Evolutionary conservation across 2,113 vertebrate genomes (phyloP), one percentile per base, ranked within the genome.

Genomic region (Phainopepla nitens): DNA sequence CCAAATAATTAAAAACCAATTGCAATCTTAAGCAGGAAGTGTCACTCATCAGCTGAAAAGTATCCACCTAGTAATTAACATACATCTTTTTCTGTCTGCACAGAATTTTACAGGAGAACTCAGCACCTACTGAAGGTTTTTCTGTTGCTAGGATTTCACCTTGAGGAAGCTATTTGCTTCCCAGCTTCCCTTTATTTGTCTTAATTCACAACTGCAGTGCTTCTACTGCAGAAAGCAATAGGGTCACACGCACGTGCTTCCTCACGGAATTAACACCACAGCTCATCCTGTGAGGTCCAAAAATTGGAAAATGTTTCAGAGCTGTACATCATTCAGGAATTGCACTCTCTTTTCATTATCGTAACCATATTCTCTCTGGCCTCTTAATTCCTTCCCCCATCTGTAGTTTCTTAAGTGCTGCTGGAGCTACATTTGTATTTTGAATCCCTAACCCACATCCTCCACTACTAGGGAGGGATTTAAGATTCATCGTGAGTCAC

Each of bases 361-460:
- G 0, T 64, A 89, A 95, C 80, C 82, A 87, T 89, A 92, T 83
- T 94, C 71, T 83, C 54, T 80, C 64, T 62, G 64, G 82, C 76
- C 27, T 96, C 47, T 81, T 73, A 83, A 66, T 94, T 89, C 44
- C n/a, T 90, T 33, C 35, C 22, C 58, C 58, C 58, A 54, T 92
- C 82, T 94, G 94, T 39, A 93, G 71, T 86, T 96, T 92, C 66
- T 73, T 78, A 89, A 93, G 51, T 90, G 72, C 60, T 94, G 51
- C 31, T 89, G 76, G 68, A 90, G 51, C 68, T 81, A 44, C 68
- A 64, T 75, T 93, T 62, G 64, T 94, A 61, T 92, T 96, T 89
- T 62, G 79, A 92, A 90, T 89, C 83, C 58, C 69, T 84, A 95
- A 92, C 86, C 89, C 96, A 96, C 93, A 97, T 97, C 91, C 95